Percentiles rank a stretch among this genome's conserved stretches.
phyloP scores from a whole-genome alignment of 2,888 invertebrate species.

The Yponomeuta plumbellus region DNA sequence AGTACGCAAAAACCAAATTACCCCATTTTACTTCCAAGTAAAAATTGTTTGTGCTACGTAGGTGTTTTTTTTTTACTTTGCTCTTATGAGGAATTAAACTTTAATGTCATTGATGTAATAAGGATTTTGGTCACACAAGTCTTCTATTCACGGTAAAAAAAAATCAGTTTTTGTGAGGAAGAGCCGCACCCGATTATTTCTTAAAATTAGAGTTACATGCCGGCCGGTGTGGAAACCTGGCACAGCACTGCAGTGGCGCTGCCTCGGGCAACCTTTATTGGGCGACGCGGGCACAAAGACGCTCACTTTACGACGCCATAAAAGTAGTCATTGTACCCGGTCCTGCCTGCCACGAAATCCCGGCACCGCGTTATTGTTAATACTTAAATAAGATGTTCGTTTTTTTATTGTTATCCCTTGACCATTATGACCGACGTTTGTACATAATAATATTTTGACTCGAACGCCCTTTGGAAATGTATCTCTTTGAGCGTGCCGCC shows the following conservation, averaged over 20 bases:
- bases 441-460: conserved; percentile 76
- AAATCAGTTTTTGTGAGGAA: too few species aligned
- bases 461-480: conserved; percentile 43
- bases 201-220: not conserved
- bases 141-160: too few species aligned
- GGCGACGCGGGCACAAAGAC: conserved; percentile 61
- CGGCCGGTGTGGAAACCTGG: not conserved
- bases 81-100: too few species aligned
- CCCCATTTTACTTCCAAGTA: too few species aligned
- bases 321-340: conserved; percentile 59
- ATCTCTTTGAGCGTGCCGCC: conserved; percentile 52
- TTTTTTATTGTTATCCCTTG: conserved; percentile 62
- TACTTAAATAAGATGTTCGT: conserved; percentile 73
- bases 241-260: conserved; percentile 27
- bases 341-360: conserved; percentile 54
- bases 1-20: too few species aligned
- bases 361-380: conserved; percentile 59
- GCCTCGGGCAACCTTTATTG: conserved; percentile 51
- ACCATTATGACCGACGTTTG: conserved; percentile 62
- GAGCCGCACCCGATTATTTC: not conserved
- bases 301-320: conserved; percentile 60
- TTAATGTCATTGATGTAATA: too few species aligned
- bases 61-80: too few species aligned
- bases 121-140: too few species aligned
- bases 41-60: too few species aligned